phyloP scores from a whole-genome alignment of 2,888 invertebrate genomes.

The Noctua pronuba region DNA sequence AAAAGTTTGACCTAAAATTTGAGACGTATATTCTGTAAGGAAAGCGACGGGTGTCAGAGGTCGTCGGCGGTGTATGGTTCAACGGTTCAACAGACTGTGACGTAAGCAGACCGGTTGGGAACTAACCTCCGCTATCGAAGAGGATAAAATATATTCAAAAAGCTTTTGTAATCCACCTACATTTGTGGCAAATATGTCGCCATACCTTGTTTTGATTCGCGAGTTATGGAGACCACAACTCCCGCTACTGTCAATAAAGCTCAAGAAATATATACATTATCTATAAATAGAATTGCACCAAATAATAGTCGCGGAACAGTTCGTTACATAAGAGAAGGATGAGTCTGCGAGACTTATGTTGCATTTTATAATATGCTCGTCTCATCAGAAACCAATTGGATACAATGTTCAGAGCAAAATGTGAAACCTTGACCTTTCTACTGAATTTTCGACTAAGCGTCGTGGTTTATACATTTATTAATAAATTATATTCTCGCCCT shows the following conservation, averaged over 20 bases:
- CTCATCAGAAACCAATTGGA: slow-evolving; percentile 86
- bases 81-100: slow-evolving; percentile 82
- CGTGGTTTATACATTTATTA: slow-evolving; percentile 78
- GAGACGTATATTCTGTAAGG: slow-evolving; percentile 70
- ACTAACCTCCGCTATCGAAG: slow-evolving; percentile 66
- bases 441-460: slow-evolving; percentile 78
- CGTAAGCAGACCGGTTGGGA: slow-evolving; percentile 79
- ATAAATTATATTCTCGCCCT: slow-evolving; percentile 67
- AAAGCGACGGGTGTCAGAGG: slow-evolving; percentile 82
- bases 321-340: slow-evolving; percentile 27
- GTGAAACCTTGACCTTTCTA: slow-evolving; percentile 85
- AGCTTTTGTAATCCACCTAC: slow-evolving; percentile 70
- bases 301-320: slow-evolving; percentile 31
- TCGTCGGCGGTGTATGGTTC: slow-evolving; percentile 78
- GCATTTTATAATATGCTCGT: slow-evolving; percentile 66
- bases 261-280: neutral
- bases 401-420: slow-evolving; percentile 82
- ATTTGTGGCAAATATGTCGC: slow-evolving; percentile 36
- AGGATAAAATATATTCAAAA: slow-evolving; percentile 69
- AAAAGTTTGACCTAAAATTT: slow-evolving; percentile 78
- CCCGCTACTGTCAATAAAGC: neutral
- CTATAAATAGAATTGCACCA: slow-evolving; percentile 19
- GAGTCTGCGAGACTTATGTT: slow-evolving; percentile 18
- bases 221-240: neutral
- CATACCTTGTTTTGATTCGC: slow-evolving; percentile 8